Evolutionary conservation across 2,888 invertebrate genomes (phyloP).

Genomic region (Hirtodrosophila confusa): DNA sequence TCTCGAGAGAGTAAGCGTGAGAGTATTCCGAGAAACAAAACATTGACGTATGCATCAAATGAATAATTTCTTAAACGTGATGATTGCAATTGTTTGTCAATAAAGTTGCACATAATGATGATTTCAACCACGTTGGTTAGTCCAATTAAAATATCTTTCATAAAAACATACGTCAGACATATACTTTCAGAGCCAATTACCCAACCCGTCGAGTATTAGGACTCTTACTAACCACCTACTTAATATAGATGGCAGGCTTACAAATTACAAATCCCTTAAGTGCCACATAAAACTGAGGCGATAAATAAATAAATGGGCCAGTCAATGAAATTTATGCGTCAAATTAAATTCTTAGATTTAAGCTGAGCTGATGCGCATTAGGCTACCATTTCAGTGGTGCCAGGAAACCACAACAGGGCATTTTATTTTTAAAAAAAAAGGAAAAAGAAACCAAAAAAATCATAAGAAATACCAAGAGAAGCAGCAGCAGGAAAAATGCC

Average conservation of each 20-base stretch:
- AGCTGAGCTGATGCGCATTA: slow-evolving; percentile 53
- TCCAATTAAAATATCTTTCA: slow-evolving; percentile 5
- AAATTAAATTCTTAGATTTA: slow-evolving; percentile 66
- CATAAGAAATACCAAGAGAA: slow-evolving; percentile 6
- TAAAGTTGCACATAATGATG: background rate
- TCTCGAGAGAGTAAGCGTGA: too few species aligned
- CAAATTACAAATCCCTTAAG: slow-evolving; percentile 67
- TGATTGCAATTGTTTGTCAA: too few species aligned
- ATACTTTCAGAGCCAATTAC: slow-evolving; percentile 16
- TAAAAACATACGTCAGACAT: background rate
- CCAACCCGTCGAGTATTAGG: background rate
- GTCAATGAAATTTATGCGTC: slow-evolving; percentile 59
- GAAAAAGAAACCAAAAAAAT: slow-evolving; percentile 1
- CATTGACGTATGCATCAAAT: too few species aligned
- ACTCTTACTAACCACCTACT: slow-evolving; percentile 1
- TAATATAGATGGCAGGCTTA: slow-evolving; percentile 20
- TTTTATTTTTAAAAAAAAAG: slow-evolving; percentile 21
- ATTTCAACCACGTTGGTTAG: background rate
- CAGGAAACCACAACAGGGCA: slow-evolving; percentile 35
- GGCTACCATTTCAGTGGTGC: slow-evolving; percentile 14
- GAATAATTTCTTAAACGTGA: too few species aligned
- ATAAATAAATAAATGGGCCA: slow-evolving; percentile 62
- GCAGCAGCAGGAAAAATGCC: slow-evolving; percentile 26
- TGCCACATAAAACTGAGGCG: slow-evolving; percentile 41
- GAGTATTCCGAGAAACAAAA: too few species aligned